Evolutionary conservation across 1,140 invertebrate species (phyloP), one percentile per base, ranked within the genome.

Genomic region (Aphis craccivora): DNA sequence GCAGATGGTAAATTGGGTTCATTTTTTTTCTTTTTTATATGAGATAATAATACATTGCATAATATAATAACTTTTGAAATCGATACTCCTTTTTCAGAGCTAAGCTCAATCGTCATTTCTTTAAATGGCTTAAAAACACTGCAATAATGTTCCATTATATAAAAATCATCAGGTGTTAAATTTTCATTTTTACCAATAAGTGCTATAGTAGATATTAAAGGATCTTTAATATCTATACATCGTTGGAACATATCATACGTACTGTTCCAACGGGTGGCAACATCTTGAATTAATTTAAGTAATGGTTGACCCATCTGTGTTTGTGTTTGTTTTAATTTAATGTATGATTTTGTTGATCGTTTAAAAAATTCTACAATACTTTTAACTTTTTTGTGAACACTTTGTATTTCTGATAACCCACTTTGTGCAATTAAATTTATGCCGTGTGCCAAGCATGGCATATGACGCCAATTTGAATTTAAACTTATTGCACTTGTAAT

Each of bases 201-300:
- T 23, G 67, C 91, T 35, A 81, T 51, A 30, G 94, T 94, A 25
- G 90, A 87, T 30, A 91, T 90, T 23, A 95, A 83, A 48, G 94
- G 40, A 90, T 94, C 93, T 91, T 94, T 94, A 60, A 95, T 94
- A 91, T 94, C 40, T 23, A 94, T 25, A 45, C 94, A 88, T 86
- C 95, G 37, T 90, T 94, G 89, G 6, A 95, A 60, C 95, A 95
- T 95, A 60, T 94, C 93, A n/a, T 94, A 95, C 2, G 94, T 94
- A 14, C 94, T 95, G 94, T 95, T 95, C 94, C 95, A 95, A n/a
- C 95, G 55, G 22, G 95, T 95, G 22, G 40, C 30, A 48, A 94
- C 94, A 93, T 95, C 94, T 93, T 94, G 94, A 60, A 94, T 95
- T 45, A 95, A 45, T 94, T 94, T 95, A 7, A 94, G 48, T 23